These are phyloP conservation scores for Masticophis lateralis DNA, from an alignment of 2,797 vertebrate species.

Conservation along the genomic window DNA sequence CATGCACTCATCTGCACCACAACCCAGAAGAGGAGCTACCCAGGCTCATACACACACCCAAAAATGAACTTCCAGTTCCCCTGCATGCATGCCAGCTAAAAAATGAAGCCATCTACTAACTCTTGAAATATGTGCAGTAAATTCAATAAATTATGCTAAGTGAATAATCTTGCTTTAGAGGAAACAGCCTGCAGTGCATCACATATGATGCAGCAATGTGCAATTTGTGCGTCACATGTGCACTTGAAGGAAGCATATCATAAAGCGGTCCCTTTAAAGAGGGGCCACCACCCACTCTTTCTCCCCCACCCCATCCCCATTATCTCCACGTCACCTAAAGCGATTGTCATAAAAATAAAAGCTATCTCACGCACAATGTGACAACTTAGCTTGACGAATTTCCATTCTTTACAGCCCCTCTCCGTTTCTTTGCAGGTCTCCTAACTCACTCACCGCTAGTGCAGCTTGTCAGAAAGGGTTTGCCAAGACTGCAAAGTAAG, in stretches of 20 bases:
- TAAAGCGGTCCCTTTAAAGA: not conserved
- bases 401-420: not conserved
- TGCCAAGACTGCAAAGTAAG: constrained; percentile 15
- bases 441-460: not conserved
- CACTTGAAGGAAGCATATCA: not conserved
- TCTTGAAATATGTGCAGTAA: not conserved
- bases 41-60: too few species aligned
- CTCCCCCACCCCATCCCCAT: not conserved
- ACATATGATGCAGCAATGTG: not conserved
- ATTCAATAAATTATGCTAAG: not conserved
- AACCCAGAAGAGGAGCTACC: too few species aligned
- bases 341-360: not conserved
- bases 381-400: constrained; percentile 29
- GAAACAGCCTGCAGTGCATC: not conserved
- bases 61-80: too few species aligned
- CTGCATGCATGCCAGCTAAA: too few species aligned
- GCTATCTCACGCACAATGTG: constrained; percentile 2
- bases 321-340: not conserved
- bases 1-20: too few species aligned
- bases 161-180: rapidly evolving
- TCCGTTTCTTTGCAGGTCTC: not conserved
- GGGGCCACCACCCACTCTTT: not conserved
- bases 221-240: not conserved
- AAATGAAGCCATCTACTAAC: not conserved
- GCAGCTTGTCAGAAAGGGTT: constrained; percentile 35